phyloP scores from a whole-genome alignment of 1,140 invertebrate genomes.

The Drosophila orena region DNA sequence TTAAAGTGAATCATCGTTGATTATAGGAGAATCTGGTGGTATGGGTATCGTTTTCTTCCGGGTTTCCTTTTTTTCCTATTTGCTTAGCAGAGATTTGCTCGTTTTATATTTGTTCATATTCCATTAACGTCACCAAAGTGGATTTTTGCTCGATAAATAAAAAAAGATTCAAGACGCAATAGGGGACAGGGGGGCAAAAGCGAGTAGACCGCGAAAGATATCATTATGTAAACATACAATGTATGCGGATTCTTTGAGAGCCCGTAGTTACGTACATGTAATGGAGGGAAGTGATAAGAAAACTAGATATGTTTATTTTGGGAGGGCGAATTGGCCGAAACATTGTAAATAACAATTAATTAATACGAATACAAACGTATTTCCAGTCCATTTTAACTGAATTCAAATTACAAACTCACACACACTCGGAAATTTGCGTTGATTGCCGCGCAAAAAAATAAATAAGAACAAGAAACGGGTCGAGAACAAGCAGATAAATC shows the following conservation, averaged over 20 bases:
- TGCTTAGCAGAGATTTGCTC: slow-evolving; percentile 13
- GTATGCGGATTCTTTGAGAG: slow-evolving; percentile 18
- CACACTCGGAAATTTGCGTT: slow-evolving; percentile 20
- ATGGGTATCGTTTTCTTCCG: background rate
- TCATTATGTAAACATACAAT: slow-evolving; percentile 36
- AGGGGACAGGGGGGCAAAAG: slow-evolving; percentile 6
- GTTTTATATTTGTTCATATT: slow-evolving; percentile 7
- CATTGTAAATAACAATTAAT: slow-evolving; percentile 42
- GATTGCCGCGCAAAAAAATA: slow-evolving; percentile 43
- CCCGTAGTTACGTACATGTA: slow-evolving; percentile 2
- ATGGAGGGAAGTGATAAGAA: slow-evolving; percentile 28
- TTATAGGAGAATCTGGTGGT: slow-evolving; percentile 1
- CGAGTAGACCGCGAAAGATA: slow-evolving; percentile 13
- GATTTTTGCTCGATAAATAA: slow-evolving; percentile 56
- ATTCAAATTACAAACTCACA: slow-evolving; percentile 50
- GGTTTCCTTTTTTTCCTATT: slow-evolving; percentile 26
- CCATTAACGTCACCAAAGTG: slow-evolving; percentile 26
- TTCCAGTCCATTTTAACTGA: slow-evolving; percentile 39
- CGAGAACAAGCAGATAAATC: slow-evolving; percentile 43
- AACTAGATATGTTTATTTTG: background rate
- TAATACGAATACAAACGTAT: slow-evolving; percentile 45
- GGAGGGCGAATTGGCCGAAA: background rate
- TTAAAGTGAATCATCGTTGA: slow-evolving; percentile 9
- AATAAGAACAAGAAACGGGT: slow-evolving; percentile 33
- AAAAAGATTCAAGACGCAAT: slow-evolving; percentile 23